phyloP scores from a whole-genome alignment of 2,888 invertebrate species.

The Cephus nigrinus region DNA sequence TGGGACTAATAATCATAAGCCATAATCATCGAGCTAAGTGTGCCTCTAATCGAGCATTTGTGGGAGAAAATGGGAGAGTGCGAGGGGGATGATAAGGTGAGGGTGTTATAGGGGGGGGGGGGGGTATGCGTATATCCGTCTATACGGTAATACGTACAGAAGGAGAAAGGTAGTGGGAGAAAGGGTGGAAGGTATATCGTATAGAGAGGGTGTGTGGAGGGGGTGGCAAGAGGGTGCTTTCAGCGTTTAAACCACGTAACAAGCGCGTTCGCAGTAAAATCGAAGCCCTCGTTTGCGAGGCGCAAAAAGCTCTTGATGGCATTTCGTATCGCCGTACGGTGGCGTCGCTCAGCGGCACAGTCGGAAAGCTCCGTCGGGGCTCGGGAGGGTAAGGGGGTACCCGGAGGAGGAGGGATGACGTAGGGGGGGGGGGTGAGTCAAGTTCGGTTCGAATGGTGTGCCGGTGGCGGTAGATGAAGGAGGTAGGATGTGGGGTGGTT shows the following conservation, averaged over 20 bases:
- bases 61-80: constrained; percentile 6
- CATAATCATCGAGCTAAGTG: constrained; percentile 33
- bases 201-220: not conserved
- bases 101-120: not conserved
- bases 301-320: constrained; percentile 37
- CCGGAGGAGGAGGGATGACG: constrained; percentile 19
- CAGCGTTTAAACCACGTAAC: constrained; percentile 27
- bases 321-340: constrained; percentile 45
- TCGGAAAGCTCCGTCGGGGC: constrained; percentile 39
- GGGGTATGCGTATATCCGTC: not conserved
- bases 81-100: not conserved
- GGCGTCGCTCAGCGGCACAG: constrained; percentile 54
- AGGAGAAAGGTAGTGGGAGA: not conserved
- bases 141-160: not conserved
- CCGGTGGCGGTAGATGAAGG: constrained; percentile 27
- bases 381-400: constrained; percentile 20
- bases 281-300: constrained; percentile 28
- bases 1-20: constrained; percentile 28
- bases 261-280: constrained; percentile 28
- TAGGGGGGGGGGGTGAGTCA: constrained; percentile 18
- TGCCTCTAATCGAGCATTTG: constrained; percentile 30
- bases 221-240: constrained; percentile 20
- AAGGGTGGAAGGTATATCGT: not conserved
- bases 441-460: constrained; percentile 31
- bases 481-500: constrained; percentile 30